These are phyloP conservation scores for Hippocampus guttulatus DNA, from an alignment of 2,113 vertebrate species.

Conservation along the genomic window DNA sequence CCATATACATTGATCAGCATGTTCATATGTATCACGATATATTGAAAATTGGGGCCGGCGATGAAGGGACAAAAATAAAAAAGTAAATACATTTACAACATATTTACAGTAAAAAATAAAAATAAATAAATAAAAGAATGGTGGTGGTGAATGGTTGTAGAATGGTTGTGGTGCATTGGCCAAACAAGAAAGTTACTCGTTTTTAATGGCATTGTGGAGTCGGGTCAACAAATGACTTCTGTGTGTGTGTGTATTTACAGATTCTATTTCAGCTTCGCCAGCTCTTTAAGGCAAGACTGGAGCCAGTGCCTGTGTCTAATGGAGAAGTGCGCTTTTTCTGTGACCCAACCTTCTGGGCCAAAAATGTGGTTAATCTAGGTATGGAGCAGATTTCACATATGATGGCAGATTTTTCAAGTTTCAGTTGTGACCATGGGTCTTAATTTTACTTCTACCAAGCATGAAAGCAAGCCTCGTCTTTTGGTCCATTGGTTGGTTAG, in stretches of 20 bases:
- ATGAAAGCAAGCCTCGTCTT: not conserved
- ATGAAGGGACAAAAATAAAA: too few relatives aligned
- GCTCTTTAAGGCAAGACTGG: conserved; percentile 89
- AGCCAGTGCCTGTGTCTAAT: conserved; percentile 89
- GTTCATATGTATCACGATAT: too few relatives aligned
- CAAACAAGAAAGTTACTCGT: not conserved
- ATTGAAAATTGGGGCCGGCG: too few relatives aligned
- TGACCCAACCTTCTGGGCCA: conserved; percentile 98
- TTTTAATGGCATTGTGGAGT: not conserved
- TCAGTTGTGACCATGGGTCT: not conserved
- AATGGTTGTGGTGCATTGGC: not conserved
- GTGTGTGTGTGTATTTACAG: conserved; percentile 57
- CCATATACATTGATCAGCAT: too few relatives aligned
- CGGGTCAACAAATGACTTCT: not conserved
- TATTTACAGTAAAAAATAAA: too few relatives aligned
- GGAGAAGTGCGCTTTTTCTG: conserved; percentile 95
- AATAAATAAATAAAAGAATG: too few relatives aligned
- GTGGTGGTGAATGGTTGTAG: too few relatives aligned
- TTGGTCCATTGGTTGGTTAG: not conserved
- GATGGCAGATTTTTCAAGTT: not conserved
- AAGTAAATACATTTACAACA: too few relatives aligned
- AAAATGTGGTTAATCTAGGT: conserved; percentile 98
- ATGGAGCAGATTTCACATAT: conserved; percentile 32
- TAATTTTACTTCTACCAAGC: not conserved
- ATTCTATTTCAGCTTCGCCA: conserved; percentile 92